Evolutionary conservation across 2,113 vertebrate genomes (phyloP), one percentile per base, ranked within the genome.

Genomic region (Cryptotis parvus): DNA sequence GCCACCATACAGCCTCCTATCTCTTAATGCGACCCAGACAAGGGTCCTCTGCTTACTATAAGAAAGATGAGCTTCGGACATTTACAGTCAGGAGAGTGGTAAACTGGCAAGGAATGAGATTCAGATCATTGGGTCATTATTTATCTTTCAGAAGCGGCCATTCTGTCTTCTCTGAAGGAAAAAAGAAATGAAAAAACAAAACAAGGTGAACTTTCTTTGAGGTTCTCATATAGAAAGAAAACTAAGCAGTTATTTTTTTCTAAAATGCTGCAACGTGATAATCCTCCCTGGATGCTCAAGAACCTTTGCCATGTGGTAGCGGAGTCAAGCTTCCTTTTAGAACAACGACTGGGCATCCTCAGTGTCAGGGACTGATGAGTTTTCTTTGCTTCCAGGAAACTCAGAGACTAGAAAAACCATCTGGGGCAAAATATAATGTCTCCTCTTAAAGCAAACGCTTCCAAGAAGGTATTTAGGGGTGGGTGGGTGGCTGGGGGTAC

Each of bases 171-270:
- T 43, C 3, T 39, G 75, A 82, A 80, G 16, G 35, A 79, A 55
- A 72, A 85, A 77, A 55, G 45, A 90, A 87, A 45, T 20, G 22
- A 66, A 90, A 91, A 90, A 29, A 58, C 84, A 94, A 45, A 24
- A 14, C 45, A 63, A 76, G 93, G 75, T 29, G 69, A 78, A 78
- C 12, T 20, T 89, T 86, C 52, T 55, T 3, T 27, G 27, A 82
- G 20, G 58, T 79, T 83, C 39, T 85, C 33, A 26, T 11, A 5
- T 31, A 74, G 66, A 78, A 27, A 65, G 37, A 87, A 84, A 66
- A 1, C 26, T 63, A 70, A 26, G 14, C 33, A 74, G 7, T 41
- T 24, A 1, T n/a, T 75, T 1, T 76, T 45, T 43, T 52, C n/a
- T 39, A 22, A 58, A 27, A 84, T 24, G 27, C 10, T 39, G 52